phyloP scores from a whole-genome alignment of 2,888 invertebrate genomes.

The Synanthedon myopaeformis region DNA sequence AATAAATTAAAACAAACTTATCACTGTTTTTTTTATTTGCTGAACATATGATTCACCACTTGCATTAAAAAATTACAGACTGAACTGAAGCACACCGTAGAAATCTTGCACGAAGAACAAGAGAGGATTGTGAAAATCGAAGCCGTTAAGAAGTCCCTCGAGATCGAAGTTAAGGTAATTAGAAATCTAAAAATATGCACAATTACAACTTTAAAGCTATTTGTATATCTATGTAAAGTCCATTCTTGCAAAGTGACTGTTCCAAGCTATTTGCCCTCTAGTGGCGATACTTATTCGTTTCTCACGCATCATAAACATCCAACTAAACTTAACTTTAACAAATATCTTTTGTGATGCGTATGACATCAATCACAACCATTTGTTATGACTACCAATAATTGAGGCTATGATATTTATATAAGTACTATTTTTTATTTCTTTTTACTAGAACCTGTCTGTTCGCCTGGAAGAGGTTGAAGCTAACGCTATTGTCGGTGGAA shows the following conservation, averaged over 20 bases:
- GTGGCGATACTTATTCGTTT: too few relatives aligned
- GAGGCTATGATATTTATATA: not conserved
- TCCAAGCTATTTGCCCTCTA: too few relatives aligned
- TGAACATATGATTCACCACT: too few relatives aligned
- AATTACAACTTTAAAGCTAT: too few relatives aligned
- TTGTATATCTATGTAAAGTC: too few relatives aligned
- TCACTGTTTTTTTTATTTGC: not conserved
- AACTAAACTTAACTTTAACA: too few relatives aligned
- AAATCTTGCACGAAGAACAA: slow-evolving; percentile 94
- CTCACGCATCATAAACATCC: too few relatives aligned
- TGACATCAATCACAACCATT: not conserved
- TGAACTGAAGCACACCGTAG: slow-evolving; percentile 94
- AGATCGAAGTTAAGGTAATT: slow-evolving; percentile 91
- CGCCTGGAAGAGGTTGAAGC: slow-evolving; percentile 97
- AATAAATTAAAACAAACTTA: not conserved
- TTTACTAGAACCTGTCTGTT: slow-evolving; percentile 80
- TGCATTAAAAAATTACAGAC: slow-evolving; percentile 55
- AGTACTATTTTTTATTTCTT: slow-evolving; percentile 1
- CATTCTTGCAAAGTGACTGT: too few relatives aligned
- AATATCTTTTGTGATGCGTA: not conserved
- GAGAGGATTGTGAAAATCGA: slow-evolving; percentile 97
- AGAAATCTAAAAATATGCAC: too few relatives aligned
- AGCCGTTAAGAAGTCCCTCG: slow-evolving; percentile 96
- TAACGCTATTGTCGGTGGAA: slow-evolving; percentile 96
- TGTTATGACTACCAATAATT: not conserved